Evolutionary conservation across 2,113 vertebrate genomes (phyloP), one percentile per base, ranked within the genome.

Genomic region (Empidonax traillii): DNA sequence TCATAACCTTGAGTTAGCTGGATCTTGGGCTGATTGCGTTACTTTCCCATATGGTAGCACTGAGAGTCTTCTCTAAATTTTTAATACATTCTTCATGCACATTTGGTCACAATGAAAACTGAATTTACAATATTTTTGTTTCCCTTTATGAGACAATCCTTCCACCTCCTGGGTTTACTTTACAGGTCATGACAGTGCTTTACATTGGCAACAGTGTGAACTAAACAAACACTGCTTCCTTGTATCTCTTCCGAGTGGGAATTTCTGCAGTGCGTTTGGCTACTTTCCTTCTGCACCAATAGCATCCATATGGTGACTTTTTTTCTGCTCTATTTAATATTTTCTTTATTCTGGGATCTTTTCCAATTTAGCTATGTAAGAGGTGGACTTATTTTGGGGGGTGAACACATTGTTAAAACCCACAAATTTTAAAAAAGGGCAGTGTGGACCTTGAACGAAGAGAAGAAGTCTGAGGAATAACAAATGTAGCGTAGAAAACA

Each of bases 271-370:
- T 87, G 80, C 75, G 78, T 87, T 97, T 98, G 97, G 91, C 95
- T 95, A 68, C 87, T 97, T 96, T 96, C 85, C 93, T 96, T 94
- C 85, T 97, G 68, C 85, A 91, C 90, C 88, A 67, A 98, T 97
- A 96, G 87, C 49, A 97, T 97, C 96, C 98, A 97, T 96, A 97
- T 98, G 96, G 62, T 97, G 67, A 72, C 52, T 93, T 91, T 21
- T 97, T 95, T 97, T 71, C 85, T 83, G 83, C 75, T 96, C 85
- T 97, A 97, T 97, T 96, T 98, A 96, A 93, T 97, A 91, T 93
- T 97, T 98, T 97, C 90, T 96, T 97, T 96, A 74, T 68, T 87
- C 91, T 86, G 91, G 96, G 90, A 96, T 90, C 13, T 72, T 92
- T 97, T 98, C 97, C 97, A 98, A 62, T 82, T 93, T 67, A 91